Conservation (phyloP, 64 coral and sea anemone species). For the Trachythela sp. region DNA sequence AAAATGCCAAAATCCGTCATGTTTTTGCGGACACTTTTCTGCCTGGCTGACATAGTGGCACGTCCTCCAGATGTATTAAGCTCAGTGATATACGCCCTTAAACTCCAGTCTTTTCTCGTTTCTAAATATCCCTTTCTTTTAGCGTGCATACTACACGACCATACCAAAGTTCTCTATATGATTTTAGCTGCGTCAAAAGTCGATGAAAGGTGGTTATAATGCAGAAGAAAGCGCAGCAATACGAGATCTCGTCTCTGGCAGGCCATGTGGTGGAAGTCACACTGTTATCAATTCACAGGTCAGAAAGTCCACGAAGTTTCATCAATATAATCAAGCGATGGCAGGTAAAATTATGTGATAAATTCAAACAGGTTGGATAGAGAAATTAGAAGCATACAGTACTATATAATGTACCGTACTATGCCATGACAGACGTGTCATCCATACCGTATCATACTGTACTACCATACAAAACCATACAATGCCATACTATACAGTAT, state of each 20-base stretch:
- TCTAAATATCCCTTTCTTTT: too few species aligned
- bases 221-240: conserved; percentile 21
- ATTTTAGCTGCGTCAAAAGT: conserved; percentile 2
- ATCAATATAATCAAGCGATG: conserved; percentile 61
- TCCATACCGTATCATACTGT: not conserved
- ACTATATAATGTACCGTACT: not conserved
- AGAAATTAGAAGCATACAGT: too few species aligned
- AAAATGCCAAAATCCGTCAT: too few species aligned
- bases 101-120: too few species aligned
- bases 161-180: not conserved
- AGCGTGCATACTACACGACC: not conserved
- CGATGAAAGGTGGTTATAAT: not conserved
- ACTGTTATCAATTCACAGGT: conserved; percentile 72
- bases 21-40: too few species aligned
- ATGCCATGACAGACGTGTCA: not conserved
- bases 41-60: too few species aligned
- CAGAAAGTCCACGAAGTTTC: conserved; percentile 44
- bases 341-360: too few species aligned
- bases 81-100: too few species aligned
- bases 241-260: conserved; percentile 45
- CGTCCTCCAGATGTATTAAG: too few species aligned
- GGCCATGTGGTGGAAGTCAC: conserved; percentile 93
- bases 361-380: too few species aligned
- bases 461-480: not conserved
- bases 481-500: too few species aligned